phyloP scores from a whole-genome alignment of 2,888 invertebrate species.

The Apodemia hepburni region DNA sequence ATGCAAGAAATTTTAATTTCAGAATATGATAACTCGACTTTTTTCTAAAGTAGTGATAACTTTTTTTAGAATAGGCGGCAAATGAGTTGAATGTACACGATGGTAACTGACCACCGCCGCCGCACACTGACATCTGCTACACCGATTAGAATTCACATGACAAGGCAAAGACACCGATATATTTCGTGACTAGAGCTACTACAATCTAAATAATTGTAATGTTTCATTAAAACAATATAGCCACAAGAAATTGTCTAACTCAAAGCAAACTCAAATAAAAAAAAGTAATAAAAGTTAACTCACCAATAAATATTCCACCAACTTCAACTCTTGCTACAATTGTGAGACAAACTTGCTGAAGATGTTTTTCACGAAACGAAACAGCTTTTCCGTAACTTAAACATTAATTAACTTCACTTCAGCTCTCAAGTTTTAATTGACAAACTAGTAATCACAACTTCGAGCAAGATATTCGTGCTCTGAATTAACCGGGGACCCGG shows the following conservation, averaged over 20 bases:
- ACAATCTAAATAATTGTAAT: too few species aligned
- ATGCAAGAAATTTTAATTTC: too few species aligned
- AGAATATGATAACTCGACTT: too few species aligned
- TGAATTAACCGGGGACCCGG: constrained; percentile 46
- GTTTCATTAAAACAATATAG: too few species aligned
- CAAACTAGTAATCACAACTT: constrained; percentile 41
- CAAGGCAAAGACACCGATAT: too few species aligned
- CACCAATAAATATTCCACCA: constrained; percentile 37
- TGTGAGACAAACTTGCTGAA: constrained; percentile 35
- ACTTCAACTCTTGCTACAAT: constrained; percentile 31
- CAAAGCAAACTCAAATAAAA: constrained; percentile 6
- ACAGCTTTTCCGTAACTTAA: constrained; percentile 43
- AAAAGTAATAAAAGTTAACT: constrained; percentile 38
- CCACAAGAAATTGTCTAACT: background rate
- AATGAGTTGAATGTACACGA: too few species aligned
- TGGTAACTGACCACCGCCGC: too few species aligned
- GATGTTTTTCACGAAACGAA: constrained; percentile 39
- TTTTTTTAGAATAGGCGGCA: too few species aligned
- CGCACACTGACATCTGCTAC: too few species aligned
- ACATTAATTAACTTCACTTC: constrained; percentile 49
- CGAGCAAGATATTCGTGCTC: constrained; percentile 26
- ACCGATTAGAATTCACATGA: too few species aligned
- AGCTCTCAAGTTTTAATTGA: constrained; percentile 49
- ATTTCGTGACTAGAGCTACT: too few species aligned
- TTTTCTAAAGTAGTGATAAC: too few species aligned